Evolutionary conservation across 2,888 invertebrate species (phyloP).

Genomic region (Eilema depressum): DNA sequence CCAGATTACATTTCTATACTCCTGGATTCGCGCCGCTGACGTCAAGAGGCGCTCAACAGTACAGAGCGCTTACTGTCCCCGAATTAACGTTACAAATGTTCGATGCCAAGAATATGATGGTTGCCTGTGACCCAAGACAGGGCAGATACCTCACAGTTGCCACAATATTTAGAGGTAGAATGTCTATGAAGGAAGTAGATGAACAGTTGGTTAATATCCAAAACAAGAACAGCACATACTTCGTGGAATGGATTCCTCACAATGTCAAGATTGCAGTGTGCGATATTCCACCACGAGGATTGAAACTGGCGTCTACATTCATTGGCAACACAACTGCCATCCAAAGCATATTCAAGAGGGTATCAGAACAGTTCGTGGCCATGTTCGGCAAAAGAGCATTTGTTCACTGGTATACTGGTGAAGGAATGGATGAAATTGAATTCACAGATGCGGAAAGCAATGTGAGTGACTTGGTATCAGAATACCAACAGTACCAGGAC

Average conservation of each 20-base stretch:
- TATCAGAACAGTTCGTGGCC: conserved; percentile 94
- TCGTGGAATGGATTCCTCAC: conserved; percentile 94
- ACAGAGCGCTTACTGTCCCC: conserved; percentile 95
- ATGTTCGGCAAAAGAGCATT: conserved; percentile 99
- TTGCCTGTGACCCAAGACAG: conserved; percentile 96
- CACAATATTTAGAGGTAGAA: conserved; percentile 94
- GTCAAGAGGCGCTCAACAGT: conserved; percentile 94
- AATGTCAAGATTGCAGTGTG: conserved; percentile 93
- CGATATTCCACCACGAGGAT: conserved; percentile 91
- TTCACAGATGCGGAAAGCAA: conserved; percentile 97
- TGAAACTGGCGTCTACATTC: conserved; percentile 96
- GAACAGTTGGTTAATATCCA: conserved; percentile 93
- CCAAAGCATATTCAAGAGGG: conserved; percentile 94
- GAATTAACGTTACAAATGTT: conserved; percentile 91
- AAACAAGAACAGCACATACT: conserved; percentile 92
- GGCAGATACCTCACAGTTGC: conserved; percentile 96
- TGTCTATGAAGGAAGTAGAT: conserved; percentile 97
- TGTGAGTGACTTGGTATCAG: conserved; percentile 91
- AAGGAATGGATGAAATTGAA: conserved; percentile 97
- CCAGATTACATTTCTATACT: conserved; percentile 85
- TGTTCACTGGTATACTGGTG: conserved; percentile 98
- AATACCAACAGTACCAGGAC: conserved; percentile 92
- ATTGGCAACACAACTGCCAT: conserved; percentile 95
- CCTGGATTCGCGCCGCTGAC: conserved; percentile 90
- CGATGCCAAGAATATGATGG: conserved; percentile 94